phyloP scores from a whole-genome alignment of 2,113 vertebrate genomes.

The Andinoacara biseriatus region DNA sequence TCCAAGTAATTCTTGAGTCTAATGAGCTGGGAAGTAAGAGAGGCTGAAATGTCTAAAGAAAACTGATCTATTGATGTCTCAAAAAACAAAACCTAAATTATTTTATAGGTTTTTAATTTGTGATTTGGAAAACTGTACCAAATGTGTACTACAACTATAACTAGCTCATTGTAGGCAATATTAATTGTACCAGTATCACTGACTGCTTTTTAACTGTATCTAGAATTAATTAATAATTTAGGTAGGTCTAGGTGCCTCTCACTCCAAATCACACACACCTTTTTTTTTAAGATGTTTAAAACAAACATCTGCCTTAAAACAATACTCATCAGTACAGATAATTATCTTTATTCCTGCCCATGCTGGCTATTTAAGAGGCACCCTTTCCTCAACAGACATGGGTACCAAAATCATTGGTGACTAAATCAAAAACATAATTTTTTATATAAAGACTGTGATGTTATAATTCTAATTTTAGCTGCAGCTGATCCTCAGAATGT shows the following conservation, averaged over 20 bases:
- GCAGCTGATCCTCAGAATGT: background rate
- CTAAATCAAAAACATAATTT: background rate
- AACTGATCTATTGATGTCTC: background rate
- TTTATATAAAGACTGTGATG: too few species aligned
- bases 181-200: background rate
- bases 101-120: background rate
- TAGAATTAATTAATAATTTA: background rate
- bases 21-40: background rate
- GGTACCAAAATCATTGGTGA: background rate
- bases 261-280: background rate
- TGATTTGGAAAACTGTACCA: background rate
- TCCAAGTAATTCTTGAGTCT: background rate
- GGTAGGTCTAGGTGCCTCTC: background rate
- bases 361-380: background rate
- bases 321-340: too few species aligned
- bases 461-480: background rate
- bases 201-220: background rate
- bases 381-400: background rate
- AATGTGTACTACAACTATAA: background rate
- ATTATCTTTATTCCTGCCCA: background rate
- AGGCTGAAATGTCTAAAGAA: background rate
- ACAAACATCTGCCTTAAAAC: too few species aligned
- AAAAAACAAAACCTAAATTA: background rate
- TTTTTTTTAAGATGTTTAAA: too few species aligned
- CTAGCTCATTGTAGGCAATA: background rate